These are phyloP conservation scores for Stichopus horrens DNA, from an alignment of 53 echinoderm and acorn worm species.

Conservation along the genomic window DNA sequence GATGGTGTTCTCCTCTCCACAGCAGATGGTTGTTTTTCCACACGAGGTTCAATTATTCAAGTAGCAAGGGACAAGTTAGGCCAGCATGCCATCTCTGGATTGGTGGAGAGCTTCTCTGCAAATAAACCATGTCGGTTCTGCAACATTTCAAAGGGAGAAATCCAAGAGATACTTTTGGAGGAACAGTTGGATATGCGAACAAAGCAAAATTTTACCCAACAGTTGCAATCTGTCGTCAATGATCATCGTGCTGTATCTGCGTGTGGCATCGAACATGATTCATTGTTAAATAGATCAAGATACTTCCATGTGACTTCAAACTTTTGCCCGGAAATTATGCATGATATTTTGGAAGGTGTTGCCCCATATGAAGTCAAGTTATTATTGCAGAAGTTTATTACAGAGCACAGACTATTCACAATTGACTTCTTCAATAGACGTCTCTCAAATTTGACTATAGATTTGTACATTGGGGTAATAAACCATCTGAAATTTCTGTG, in stretches of 20 bases:
- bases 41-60: conserved; percentile 49
- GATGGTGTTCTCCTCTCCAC: conserved; percentile 39
- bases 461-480: conserved; percentile 48
- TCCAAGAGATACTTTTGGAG: background rate
- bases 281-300: conserved; percentile 43
- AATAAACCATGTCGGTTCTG: background rate
- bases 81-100: conserved; percentile 36
- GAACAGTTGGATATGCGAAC: conserved; percentile 33
- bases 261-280: conserved; percentile 47
- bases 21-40: conserved; percentile 37
- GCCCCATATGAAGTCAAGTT: conserved; percentile 46
- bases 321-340: conserved; percentile 56
- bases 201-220: conserved; percentile 27
- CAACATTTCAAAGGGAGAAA: background rate
- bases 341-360: conserved; percentile 60
- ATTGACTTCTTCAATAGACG: conserved; percentile 44
- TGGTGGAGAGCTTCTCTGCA: conserved; percentile 54
- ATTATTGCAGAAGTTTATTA: conserved; percentile 30
- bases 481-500: conserved; percentile 50
- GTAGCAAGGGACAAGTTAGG: conserved; percentile 58
- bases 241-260: conserved; percentile 45
- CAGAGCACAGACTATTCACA: conserved; percentile 48
- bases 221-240: conserved; percentile 33
- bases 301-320: conserved; percentile 55
- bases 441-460: conserved; percentile 44